These are phyloP conservation scores for Drosophila pandora DNA, from an alignment of 1,140 invertebrate genomes.

Conservation along the genomic window DNA sequence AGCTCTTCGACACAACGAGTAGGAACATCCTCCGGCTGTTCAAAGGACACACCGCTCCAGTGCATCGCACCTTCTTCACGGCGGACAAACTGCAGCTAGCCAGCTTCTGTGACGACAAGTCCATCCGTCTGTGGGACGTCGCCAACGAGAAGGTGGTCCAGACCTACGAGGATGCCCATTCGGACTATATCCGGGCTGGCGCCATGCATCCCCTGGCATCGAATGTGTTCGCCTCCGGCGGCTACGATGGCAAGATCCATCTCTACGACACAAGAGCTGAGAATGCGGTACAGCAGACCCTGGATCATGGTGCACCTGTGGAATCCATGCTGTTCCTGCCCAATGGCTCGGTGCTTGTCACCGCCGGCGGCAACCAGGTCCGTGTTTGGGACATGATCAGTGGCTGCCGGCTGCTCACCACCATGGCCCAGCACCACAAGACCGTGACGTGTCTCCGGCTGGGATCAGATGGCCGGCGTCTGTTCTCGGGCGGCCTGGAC, in stretches of 20 bases:
- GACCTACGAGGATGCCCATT: constrained; percentile 89
- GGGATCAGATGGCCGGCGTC: constrained; percentile 90
- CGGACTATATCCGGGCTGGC: constrained; percentile 93
- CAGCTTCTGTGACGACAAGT: constrained; percentile 97
- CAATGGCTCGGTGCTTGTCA: constrained; percentile 94
- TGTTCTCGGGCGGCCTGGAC: constrained; percentile 96
- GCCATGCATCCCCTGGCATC: constrained; percentile 90
- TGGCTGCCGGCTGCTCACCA: constrained; percentile 92
- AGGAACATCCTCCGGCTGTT: constrained; percentile 90
- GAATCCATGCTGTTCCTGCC: constrained; percentile 96
- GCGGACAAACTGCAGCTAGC: constrained; percentile 90
- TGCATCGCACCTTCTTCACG: constrained; percentile 94
- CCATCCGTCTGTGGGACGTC: constrained; percentile 95
- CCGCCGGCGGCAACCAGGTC: constrained; percentile 95
- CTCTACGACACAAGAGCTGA: constrained; percentile 94
- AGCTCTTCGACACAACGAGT: constrained; percentile 94
- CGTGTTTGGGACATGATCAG: constrained; percentile 96
- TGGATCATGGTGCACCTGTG: constrained; percentile 95
- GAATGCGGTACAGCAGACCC: constrained; percentile 87
- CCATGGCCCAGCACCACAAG: constrained; percentile 95
- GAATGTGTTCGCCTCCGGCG: constrained; percentile 92
- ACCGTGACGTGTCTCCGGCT: constrained; percentile 94
- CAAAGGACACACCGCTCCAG: constrained; percentile 86
- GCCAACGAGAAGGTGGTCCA: constrained; percentile 89
- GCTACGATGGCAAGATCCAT: constrained; percentile 96